phyloP scores from a whole-genome alignment of 2,888 invertebrate species.

The Spodoptera littoralis region DNA sequence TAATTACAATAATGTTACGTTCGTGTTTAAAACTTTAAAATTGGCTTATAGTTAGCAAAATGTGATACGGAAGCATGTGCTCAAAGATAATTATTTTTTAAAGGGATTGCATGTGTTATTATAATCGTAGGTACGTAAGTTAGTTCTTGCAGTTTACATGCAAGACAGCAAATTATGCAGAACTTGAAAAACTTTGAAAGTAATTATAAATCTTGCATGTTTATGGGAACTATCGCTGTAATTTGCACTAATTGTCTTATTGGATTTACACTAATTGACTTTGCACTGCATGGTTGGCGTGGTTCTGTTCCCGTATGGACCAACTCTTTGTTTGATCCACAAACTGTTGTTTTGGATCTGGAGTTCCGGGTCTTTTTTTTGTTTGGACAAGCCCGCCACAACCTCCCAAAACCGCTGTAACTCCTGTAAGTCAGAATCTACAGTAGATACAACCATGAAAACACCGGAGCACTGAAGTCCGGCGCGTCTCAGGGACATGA shows the following conservation, averaged over 20 bases:
- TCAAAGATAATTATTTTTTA: conserved; percentile 33
- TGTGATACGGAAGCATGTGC: conserved; percentile 29
- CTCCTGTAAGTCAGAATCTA: too few species aligned
- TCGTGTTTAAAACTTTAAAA: conserved; percentile 22
- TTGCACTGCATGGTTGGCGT: too few species aligned
- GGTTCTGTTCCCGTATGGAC: too few species aligned
- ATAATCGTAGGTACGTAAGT: neutral
- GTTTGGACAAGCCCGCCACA: too few species aligned
- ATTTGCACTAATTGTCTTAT: conserved; percentile 21
- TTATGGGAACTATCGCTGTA: conserved; percentile 19
- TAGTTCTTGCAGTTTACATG: conserved; percentile 13
- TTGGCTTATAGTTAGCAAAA: conserved; percentile 29
- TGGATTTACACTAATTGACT: too few species aligned
- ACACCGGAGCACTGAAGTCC: too few species aligned
- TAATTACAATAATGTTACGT: conserved; percentile 1
- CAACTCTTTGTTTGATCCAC: too few species aligned
- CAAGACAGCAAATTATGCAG: conserved; percentile 46
- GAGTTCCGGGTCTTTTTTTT: too few species aligned
- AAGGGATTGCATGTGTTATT: conserved; percentile 3
- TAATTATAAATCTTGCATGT: conserved; percentile 42
- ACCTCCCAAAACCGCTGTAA: too few species aligned
- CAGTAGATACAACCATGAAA: too few species aligned
- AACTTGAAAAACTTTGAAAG: conserved; percentile 33
- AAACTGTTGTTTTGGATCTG: too few species aligned
- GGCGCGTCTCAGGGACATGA: too few species aligned